These are phyloP conservation scores for Phylloscopus collybita DNA, from an alignment of 2,797 vertebrate genomes.

Conservation along the genomic window DNA sequence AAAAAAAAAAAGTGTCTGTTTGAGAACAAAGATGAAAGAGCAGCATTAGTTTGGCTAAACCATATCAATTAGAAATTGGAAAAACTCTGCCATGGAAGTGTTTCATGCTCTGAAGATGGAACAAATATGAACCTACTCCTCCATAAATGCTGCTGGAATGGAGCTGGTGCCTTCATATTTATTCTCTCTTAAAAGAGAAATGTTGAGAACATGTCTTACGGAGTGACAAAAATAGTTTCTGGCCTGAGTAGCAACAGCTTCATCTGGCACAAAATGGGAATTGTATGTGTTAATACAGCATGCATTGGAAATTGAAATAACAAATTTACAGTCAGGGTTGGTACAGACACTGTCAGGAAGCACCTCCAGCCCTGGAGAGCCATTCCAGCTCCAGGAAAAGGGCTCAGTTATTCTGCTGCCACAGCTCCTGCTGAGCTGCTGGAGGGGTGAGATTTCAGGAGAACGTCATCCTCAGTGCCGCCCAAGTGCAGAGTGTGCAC, in stretches of 20 bases:
- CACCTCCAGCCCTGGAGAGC: neutral
- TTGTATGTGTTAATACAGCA: neutral
- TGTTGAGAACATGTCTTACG: neutral
- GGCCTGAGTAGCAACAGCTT: neutral
- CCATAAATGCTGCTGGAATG: neutral
- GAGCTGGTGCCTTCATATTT: neutral
- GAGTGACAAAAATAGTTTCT: neutral
- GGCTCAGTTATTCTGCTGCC: neutral
- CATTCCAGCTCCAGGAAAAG: neutral
- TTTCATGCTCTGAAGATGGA: neutral
- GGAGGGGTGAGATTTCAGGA: neutral
- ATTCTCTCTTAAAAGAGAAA: neutral
- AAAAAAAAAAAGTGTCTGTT: neutral
- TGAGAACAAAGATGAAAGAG: neutral
- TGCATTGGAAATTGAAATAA: neutral
- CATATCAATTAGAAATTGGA: neutral
- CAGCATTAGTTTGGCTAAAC: neutral
- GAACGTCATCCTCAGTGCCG: too few species aligned
- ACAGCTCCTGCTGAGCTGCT: neutral
- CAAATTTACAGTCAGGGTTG: neutral
- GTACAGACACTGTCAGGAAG: neutral
- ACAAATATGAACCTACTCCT: neutral
- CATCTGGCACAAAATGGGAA: neutral
- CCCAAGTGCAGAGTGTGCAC: too few species aligned
- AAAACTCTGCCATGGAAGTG: neutral